Conservation (phyloP, 2,888 invertebrate species). For the Silvanus unidentatus region DNA sequence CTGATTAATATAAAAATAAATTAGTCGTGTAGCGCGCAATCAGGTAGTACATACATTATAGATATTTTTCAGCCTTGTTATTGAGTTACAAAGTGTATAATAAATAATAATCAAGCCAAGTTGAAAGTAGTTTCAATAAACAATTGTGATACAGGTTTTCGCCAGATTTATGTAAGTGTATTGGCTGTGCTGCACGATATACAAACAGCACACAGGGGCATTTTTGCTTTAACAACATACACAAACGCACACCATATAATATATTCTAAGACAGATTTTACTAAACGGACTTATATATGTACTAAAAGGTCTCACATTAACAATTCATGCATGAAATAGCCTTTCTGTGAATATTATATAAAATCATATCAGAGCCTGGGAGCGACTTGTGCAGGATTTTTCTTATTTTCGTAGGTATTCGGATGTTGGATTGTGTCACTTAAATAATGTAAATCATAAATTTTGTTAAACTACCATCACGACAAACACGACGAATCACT, state of each 20-base stretch:
- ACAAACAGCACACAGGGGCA: not conserved
- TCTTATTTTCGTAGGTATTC: too few relatives aligned
- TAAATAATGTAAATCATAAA: too few relatives aligned
- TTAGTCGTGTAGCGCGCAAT: conserved; percentile 1
- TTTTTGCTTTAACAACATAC: conserved; percentile 1
- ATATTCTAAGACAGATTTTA: too few relatives aligned
- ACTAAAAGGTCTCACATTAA: too few relatives aligned
- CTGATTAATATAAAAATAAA: conserved; percentile 2
- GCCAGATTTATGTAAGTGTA: conserved; percentile 5
- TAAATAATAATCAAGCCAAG: conserved; percentile 5
- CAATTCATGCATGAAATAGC: too few relatives aligned
- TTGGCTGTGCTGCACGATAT: not conserved
- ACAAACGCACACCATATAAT: conserved; percentile 1
- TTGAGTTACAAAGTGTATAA: conserved; percentile 4
- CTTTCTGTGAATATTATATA: too few relatives aligned
- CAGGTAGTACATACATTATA: conserved; percentile 1
- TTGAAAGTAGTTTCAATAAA: conserved; percentile 7
- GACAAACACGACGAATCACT: too few relatives aligned
- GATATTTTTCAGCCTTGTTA: conserved; percentile 4
- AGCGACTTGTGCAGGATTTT: too few relatives aligned
- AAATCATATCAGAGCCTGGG: too few relatives aligned
- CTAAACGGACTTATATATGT: too few relatives aligned
- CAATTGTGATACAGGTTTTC: conserved; percentile 6
- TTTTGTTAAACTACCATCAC: too few relatives aligned
- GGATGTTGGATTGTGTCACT: too few relatives aligned